Conservation (phyloP, 1,140 invertebrate genomes). For the Caenorhabditis elegans region DNA sequence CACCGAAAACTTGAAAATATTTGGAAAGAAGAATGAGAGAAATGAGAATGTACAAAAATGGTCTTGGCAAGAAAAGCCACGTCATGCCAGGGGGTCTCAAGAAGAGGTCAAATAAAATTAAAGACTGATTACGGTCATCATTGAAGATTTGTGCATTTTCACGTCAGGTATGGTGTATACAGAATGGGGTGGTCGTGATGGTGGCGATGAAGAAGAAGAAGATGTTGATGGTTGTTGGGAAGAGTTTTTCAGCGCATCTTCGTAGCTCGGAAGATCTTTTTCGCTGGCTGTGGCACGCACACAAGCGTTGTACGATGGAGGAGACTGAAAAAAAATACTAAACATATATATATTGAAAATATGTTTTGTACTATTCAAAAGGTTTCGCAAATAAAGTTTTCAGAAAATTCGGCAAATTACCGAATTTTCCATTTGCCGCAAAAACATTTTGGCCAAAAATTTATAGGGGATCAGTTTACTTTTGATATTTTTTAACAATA, state of each 20-base stretch:
- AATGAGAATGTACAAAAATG: conserved; percentile 10
- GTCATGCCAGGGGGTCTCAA: not conserved
- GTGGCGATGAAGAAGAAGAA: not conserved
- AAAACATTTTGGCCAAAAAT: too few species aligned
- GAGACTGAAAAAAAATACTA: not conserved
- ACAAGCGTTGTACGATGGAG: conserved; percentile 16
- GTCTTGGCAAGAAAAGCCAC: not conserved
- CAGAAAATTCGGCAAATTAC: too few species aligned
- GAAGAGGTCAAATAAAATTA: not conserved
- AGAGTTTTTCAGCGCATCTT: not conserved
- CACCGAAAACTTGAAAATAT: not conserved
- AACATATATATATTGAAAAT: too few species aligned
- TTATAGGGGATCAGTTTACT: too few species aligned
- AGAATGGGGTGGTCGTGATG: not conserved
- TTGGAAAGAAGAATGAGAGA: too few species aligned
- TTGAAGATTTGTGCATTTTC: conserved; percentile 4
- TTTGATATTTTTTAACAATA: too few species aligned
- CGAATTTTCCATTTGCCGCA: too few species aligned
- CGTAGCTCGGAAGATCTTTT: conserved; percentile 24
- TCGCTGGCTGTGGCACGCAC: conserved; percentile 17
- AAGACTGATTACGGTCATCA: conserved; percentile 13
- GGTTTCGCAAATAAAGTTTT: too few species aligned
- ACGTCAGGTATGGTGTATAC: conserved; percentile 9
- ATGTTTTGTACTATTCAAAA: too few species aligned
- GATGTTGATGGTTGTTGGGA: not conserved